These are phyloP conservation scores for Nowickia ferox DNA, from an alignment of 2,888 invertebrate species.

Conservation along the genomic window DNA sequence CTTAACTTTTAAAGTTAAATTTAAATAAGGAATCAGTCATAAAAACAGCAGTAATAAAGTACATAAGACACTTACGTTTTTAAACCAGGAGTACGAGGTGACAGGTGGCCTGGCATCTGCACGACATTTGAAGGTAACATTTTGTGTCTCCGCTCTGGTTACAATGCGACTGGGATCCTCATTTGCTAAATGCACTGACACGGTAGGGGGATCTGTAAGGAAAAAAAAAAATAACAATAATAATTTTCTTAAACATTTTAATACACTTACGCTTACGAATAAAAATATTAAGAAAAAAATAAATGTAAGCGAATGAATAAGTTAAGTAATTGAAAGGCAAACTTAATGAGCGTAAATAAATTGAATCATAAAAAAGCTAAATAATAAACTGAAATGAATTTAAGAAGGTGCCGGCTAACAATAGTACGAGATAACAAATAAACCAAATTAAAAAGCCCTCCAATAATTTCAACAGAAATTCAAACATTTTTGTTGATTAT, in stretches of 20 bases:
- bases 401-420: conserved; percentile 74
- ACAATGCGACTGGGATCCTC: conserved; percentile 86
- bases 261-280: neutral
- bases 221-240: neutral
- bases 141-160: conserved; percentile 87
- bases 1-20: neutral
- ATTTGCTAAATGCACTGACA: conserved; percentile 87
- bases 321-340: conserved; percentile 65
- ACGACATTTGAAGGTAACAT: conserved; percentile 90
- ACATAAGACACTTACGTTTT: conserved; percentile 87
- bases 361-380: conserved; percentile 78
- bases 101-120: conserved; percentile 91
- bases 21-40: neutral
- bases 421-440: neutral
- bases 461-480: conserved; percentile 33
- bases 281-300: neutral
- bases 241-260: conserved; percentile 8
- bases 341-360: conserved; percentile 79
- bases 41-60: too few species aligned
- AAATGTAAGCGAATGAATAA: conserved; percentile 34
- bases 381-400: conserved; percentile 80
- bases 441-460: neutral
- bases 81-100: conserved; percentile 90
- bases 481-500: conserved; percentile 1
- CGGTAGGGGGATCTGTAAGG: conserved; percentile 91